Base-by-base conservation (phyloP, 2,797 vertebrate species). In the Nasua narica region DNA sequence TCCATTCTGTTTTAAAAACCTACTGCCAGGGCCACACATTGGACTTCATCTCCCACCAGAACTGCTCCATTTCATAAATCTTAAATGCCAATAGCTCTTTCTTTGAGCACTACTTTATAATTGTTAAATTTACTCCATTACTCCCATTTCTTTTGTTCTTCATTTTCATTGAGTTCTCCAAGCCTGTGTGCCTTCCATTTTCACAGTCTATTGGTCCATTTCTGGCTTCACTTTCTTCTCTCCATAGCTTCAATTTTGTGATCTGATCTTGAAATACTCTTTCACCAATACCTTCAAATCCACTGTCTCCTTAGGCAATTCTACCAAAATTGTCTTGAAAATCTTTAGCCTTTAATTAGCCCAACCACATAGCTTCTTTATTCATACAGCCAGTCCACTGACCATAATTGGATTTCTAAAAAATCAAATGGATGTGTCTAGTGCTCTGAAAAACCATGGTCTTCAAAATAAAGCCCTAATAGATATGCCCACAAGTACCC, bases 331-430 rank as follows among this genome's bases (percentile, higher is more conserved):
- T 37, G 21, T 76, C 81, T 83, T 70, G 13, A 43, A 86, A 86
- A 91, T 93, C 13, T 52, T 32, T 83, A 69, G 7, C 23, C 27
- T 91, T 96, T 54, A 95, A 76, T 97, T 21, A 88, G 85, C 85
- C 35, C 11, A 90, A 43, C 23, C 15, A 62, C 72, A n/a, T 82
- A 62, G 3, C 4, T 87, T 90, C 18, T 92, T 5, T 97, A 67
- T 67, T 96, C 35, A 56, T 43, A 72, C 7, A 88, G 86, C 81
- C 43, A 84, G 35, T 15, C 25, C 19, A 46, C 7, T 90, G 58
- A 84, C 18, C 50, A 85, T 70, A 56, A 67, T 7, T 35, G 35
- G 21, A 96, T 60, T 58, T 91, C 62, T 5, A 8, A 65, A 86
- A 94, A 87, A 77, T 94, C 37, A 89, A 50, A 52, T 18, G 87